A percentile compares a stretch with the other conserved stretches of the same genome.
Conservation (phyloP, 2,888 invertebrate species). For the Pedicia rivosa region DNA sequence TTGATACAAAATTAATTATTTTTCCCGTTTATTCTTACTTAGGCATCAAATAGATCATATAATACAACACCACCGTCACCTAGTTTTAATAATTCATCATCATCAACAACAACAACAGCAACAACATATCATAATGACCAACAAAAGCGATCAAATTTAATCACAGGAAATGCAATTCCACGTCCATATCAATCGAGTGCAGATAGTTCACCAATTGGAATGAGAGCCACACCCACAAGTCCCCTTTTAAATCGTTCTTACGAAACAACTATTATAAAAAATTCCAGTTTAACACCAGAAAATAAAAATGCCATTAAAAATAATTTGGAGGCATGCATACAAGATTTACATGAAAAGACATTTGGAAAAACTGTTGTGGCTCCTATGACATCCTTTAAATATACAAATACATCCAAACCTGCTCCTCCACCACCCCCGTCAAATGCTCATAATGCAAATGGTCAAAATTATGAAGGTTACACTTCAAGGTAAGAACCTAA, state of each 20-base stretch:
- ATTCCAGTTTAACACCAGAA: conserved; percentile 12
- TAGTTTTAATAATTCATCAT: conserved; percentile 7
- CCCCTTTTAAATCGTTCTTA: conserved; percentile 11
- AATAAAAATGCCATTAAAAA: conserved; percentile 2
- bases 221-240: conserved; percentile 14
- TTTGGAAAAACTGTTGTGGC: conserved; percentile 28
- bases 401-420: conserved; percentile 16
- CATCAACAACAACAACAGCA: conserved; percentile 5
- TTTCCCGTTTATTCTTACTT: too few relatives aligned
- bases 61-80: conserved; percentile 9
- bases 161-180: conserved; percentile 31
- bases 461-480: conserved; percentile 46
- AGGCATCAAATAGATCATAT: conserved; percentile 10
- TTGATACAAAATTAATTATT: too few relatives aligned
- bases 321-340: conserved; percentile 29
- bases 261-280: conserved; percentile 13
- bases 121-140: neutral
- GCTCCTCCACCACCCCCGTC: too few relatives aligned
- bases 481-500: conserved; percentile 39
- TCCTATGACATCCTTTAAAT: conserved; percentile 21
- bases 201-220: conserved; percentile 4
- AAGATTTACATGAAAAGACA: conserved; percentile 31
- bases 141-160: conserved; percentile 7
- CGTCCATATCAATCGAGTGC: conserved; percentile 23
- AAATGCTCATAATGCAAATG: conserved; percentile 11